These are phyloP conservation scores for Zhuqinia jingwanae DNA, from an alignment of 2,888 invertebrate species.

Conservation along the genomic window DNA sequence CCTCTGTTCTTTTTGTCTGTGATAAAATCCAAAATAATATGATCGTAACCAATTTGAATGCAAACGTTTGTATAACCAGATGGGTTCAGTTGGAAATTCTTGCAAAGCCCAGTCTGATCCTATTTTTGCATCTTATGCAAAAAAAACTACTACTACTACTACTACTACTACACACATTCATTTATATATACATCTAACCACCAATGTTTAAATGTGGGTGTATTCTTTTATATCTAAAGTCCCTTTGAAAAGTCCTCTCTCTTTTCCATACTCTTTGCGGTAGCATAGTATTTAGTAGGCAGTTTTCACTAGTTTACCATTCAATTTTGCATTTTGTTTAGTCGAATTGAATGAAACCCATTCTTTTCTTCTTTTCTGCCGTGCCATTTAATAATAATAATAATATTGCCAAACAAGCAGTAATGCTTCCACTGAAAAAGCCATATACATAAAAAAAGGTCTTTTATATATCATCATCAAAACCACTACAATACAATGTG, in stretches of 20 bases:
- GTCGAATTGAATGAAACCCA: conserved; percentile 42
- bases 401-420: conserved; percentile 15
- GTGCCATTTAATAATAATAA: conserved; percentile 51
- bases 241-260: background rate
- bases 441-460: conserved; percentile 24
- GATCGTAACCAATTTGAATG: conserved; percentile 35
- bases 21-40: background rate
- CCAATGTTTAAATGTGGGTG: background rate
- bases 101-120: conserved; percentile 41
- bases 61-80: conserved; percentile 32
- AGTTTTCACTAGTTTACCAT: conserved; percentile 7
- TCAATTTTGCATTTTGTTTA: conserved; percentile 34
- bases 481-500: conserved; percentile 2
- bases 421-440: background rate
- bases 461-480: conserved; percentile 25
- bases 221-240: conserved; percentile 10
- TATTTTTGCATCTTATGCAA: background rate
- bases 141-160: no score
- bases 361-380: conserved; percentile 47
- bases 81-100: conserved; percentile 10
- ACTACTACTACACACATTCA: background rate
- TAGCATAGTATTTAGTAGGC: background rate
- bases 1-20: no score
- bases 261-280: background rate
- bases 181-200: background rate